Percentiles rank a stretch among this genome's conserved stretches.
phyloP scores from a whole-genome alignment of 1,140 invertebrate genomes.

The Bombus balteatus region DNA sequence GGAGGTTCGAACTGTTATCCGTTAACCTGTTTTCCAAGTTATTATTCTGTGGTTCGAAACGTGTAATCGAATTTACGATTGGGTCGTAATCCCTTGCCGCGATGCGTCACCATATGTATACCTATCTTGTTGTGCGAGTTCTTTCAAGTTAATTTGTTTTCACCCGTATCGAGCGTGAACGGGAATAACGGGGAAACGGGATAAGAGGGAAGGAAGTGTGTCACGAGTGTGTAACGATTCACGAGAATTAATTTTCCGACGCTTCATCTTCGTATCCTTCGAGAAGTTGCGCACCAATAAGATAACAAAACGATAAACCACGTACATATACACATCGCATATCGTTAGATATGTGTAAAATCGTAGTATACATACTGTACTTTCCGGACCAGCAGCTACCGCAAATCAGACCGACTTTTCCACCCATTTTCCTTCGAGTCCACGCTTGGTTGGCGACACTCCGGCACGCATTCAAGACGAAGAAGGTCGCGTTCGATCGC shows the following conservation, averaged over 20 bases:
- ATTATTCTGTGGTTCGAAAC: background rate
- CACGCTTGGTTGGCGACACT: background rate
- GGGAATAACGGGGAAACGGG: background rate
- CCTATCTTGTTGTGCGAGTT: background rate
- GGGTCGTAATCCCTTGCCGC: background rate
- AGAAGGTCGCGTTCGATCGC: conserved; percentile 14
- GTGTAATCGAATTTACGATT: background rate
- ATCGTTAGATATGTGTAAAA: no score
- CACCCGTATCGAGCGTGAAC: background rate
- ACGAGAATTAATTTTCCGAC: background rate
- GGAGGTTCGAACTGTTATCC: background rate
- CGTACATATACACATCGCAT: no score
- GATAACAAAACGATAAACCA: no score
- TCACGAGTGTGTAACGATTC: background rate
- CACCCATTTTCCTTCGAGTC: conserved; percentile 72
- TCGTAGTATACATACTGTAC: conserved; percentile 73
- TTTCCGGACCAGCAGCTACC: conserved; percentile 80
- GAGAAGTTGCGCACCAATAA: background rate
- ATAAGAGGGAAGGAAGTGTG: background rate
- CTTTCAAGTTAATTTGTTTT: background rate
- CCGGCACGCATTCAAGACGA: background rate
- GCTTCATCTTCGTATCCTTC: background rate
- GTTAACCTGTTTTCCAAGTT: background rate
- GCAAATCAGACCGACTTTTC: conserved; percentile 79
- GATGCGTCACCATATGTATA: background rate